Conservation (phyloP, 1,140 invertebrate genomes). For the Steinernema khuongi region DNA sequence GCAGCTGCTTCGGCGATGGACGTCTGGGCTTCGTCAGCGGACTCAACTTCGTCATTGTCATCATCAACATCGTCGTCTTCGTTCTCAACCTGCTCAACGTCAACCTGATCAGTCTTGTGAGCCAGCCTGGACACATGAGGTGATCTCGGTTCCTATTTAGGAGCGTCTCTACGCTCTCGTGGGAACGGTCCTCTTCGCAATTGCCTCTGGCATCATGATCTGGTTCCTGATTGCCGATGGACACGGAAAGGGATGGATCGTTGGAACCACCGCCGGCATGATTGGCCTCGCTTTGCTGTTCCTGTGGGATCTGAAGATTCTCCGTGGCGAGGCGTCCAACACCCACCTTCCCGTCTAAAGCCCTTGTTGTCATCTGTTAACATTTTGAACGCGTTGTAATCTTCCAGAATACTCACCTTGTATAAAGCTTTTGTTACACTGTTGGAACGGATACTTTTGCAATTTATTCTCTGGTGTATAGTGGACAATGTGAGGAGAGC, state of each 20-base stretch:
- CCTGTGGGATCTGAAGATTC: constrained; percentile 46
- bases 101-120: constrained; percentile 26
- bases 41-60: constrained; percentile 28
- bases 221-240: constrained; percentile 46
- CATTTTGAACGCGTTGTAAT: too few species aligned
- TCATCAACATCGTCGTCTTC: constrained; percentile 32
- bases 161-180: constrained; percentile 42
- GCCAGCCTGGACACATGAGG: not conserved
- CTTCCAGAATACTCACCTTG: too few species aligned
- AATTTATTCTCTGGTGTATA: too few species aligned
- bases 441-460: too few species aligned
- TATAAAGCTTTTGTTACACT: too few species aligned
- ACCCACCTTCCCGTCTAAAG: constrained; percentile 17
- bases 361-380: too few species aligned
- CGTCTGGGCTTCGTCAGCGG: constrained; percentile 41
- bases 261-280: constrained; percentile 38
- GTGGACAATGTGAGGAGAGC: too few species aligned
- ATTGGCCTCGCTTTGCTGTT: constrained; percentile 36
- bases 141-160: not conserved
- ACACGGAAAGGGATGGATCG: constrained; percentile 37
- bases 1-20: constrained; percentile 46
- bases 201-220: constrained; percentile 42
- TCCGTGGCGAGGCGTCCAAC: constrained; percentile 42
- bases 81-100: constrained; percentile 42
- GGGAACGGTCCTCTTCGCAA: constrained; percentile 38